Evolutionary conservation across 2,888 invertebrate species (phyloP).

Genomic region (Agrenia bidenticulata): DNA sequence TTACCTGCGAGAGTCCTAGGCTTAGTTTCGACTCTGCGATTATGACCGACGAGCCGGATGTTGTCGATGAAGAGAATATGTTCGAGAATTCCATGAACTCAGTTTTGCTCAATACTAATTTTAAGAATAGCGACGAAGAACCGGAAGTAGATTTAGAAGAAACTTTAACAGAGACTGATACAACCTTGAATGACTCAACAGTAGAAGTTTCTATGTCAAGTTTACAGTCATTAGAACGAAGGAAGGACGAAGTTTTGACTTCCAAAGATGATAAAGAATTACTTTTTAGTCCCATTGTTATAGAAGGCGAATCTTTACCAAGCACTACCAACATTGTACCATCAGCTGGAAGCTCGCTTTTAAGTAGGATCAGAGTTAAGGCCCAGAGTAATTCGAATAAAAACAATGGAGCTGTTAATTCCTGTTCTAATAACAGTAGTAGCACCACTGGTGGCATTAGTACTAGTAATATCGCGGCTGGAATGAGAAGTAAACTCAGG

Average conservation of each 20-base stretch:
- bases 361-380: conserved; percentile 37
- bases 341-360: conserved; percentile 24
- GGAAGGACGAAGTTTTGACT: not conserved
- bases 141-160: conserved; percentile 13
- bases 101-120: conserved; percentile 30
- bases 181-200: conserved; percentile 13
- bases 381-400: conserved; percentile 9
- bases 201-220: conserved; percentile 28
- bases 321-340: conserved; percentile 7
- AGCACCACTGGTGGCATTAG: conserved; percentile 14
- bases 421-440: conserved; percentile 17
- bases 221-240: not conserved
- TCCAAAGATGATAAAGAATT: not conserved
- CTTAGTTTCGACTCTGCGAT: conserved; percentile 49
- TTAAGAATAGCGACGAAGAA: conserved; percentile 21
- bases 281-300: not conserved
- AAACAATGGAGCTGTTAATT: conserved; percentile 14
- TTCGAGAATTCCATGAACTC: conserved; percentile 35
- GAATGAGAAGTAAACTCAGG: conserved; percentile 44
- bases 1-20: conserved; percentile 37
- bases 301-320: not conserved
- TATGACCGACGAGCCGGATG: conserved; percentile 36
- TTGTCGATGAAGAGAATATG: conserved; percentile 23
- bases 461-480: conserved; percentile 37
- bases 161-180: conserved; percentile 6